Percentiles rank a stretch among this genome's conserved stretches.
Evolutionary conservation across 37 sponge, comb jelly and placozoan genomes (phyloP).

Genomic region (Hormiphora californensis): DNA sequence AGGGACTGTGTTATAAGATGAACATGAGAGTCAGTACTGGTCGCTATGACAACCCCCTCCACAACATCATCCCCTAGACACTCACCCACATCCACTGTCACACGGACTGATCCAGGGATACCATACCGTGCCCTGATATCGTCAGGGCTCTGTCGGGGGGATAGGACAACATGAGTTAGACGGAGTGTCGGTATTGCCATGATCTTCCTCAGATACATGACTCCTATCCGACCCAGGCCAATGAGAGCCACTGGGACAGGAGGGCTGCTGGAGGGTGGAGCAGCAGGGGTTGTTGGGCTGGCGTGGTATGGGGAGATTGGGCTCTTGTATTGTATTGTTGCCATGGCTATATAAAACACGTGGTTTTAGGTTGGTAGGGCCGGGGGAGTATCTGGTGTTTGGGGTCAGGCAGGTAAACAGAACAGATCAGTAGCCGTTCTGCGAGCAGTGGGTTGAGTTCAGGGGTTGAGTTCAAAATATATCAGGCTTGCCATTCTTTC

Average conservation of each 20-base stretch:
- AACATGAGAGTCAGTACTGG: not conserved
- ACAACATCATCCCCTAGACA: not conserved
- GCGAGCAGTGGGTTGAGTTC: too few species aligned
- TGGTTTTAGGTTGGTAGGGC: too few species aligned
- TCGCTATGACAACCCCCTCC: constrained; percentile 40
- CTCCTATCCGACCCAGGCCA: constrained; percentile 25
- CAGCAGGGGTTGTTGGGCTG: not conserved
- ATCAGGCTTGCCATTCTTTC: too few species aligned
- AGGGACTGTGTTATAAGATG: not conserved
- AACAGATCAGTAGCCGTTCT: too few species aligned
- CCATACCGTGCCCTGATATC: not conserved
- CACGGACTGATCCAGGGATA: not conserved
- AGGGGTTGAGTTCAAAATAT: too few species aligned
- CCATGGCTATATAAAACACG: too few species aligned
- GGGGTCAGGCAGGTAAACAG: too few species aligned
- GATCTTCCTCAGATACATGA: constrained; percentile 29
- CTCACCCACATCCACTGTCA: not conserved
- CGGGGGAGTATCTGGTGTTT: too few species aligned
- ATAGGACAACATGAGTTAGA: not conserved
- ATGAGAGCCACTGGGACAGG: not conserved
- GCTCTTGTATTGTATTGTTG: constrained; percentile 28
- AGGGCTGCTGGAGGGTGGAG: not conserved
- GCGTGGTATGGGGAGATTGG: not conserved
- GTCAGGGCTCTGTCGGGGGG: not conserved
- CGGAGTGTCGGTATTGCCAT: not conserved